phyloP scores from a whole-genome alignment of 2,888 invertebrate genomes.

The Oeneis ivallda region DNA sequence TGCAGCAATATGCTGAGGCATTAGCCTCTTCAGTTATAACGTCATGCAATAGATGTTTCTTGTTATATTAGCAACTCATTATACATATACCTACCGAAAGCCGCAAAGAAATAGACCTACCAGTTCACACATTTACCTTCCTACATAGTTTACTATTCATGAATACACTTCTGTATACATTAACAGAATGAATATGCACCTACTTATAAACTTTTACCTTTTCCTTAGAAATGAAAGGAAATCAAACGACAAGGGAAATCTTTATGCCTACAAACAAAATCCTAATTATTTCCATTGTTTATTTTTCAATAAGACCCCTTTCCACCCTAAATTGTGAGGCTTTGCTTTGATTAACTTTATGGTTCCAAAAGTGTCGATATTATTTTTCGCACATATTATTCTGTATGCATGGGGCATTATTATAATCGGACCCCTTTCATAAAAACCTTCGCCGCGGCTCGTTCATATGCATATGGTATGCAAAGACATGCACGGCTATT shows the following conservation, averaged over 20 bases:
- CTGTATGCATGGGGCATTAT: not conserved
- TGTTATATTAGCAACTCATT: too few species aligned
- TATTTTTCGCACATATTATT: not conserved
- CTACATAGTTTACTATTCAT: too few species aligned
- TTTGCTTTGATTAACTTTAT: not conserved
- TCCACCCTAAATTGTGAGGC: not conserved
- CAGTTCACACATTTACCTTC: not conserved
- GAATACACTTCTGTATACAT: not conserved
- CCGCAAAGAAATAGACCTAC: not conserved
- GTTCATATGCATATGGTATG: constrained; percentile 20
- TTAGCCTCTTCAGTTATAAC: too few species aligned
- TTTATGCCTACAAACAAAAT: not conserved
- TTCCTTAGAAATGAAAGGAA: not conserved
- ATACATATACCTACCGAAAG: too few species aligned
- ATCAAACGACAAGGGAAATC: not conserved
- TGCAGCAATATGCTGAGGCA: too few species aligned
- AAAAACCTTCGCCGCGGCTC: not conserved
- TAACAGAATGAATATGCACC: not conserved
- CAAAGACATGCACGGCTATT: constrained; percentile 22
- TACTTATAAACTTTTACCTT: not conserved
- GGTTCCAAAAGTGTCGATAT: not conserved
- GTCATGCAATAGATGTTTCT: too few species aligned
- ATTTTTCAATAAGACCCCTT: not conserved
- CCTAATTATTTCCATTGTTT: not conserved
- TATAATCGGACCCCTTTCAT: not conserved